Conservation (phyloP, 2,888 invertebrate genomes). For the Icerya purchasi region DNA sequence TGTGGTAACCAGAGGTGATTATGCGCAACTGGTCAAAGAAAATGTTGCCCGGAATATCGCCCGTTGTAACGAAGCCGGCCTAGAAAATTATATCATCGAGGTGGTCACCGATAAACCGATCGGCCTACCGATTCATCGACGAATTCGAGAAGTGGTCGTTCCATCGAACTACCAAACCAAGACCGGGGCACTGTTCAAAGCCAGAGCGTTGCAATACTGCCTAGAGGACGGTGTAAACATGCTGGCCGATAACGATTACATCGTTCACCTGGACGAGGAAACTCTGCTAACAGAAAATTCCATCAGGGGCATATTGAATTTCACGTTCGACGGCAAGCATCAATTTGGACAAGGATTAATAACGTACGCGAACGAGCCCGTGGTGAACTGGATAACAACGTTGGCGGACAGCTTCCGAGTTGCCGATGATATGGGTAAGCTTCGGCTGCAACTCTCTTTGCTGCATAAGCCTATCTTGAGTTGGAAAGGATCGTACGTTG, state of each 20-base stretch:
- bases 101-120: slow-evolving; percentile 82
- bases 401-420: slow-evolving; percentile 88
- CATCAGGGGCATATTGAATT: slow-evolving; percentile 74
- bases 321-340: slow-evolving; percentile 81
- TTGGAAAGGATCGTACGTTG: slow-evolving; percentile 96
- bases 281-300: slow-evolving; percentile 82
- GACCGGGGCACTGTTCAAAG: slow-evolving; percentile 81
- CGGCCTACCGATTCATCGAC: slow-evolving; percentile 49
- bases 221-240: slow-evolving; percentile 73
- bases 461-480: slow-evolving; percentile 90
- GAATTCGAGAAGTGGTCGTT: slow-evolving; percentile 72
- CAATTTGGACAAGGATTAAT: slow-evolving; percentile 90
- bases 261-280: slow-evolving; percentile 94
- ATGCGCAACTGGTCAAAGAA: slow-evolving; percentile 65
- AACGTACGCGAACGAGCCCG: slow-evolving; percentile 87
- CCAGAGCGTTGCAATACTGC: slow-evolving; percentile 85
- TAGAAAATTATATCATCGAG: slow-evolving; percentile 89
- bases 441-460: slow-evolving; percentile 72
- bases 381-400: slow-evolving; percentile 92
- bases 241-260: slow-evolving; percentile 75
- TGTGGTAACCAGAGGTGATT: slow-evolving; percentile 85
- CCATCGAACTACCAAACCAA: slow-evolving; percentile 68
- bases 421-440: slow-evolving; percentile 92
- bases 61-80: slow-evolving; percentile 64
- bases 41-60: slow-evolving; percentile 75